These are phyloP conservation scores for Lasiommata megera DNA, from an alignment of 2,888 invertebrate genomes.

Conservation along the genomic window DNA sequence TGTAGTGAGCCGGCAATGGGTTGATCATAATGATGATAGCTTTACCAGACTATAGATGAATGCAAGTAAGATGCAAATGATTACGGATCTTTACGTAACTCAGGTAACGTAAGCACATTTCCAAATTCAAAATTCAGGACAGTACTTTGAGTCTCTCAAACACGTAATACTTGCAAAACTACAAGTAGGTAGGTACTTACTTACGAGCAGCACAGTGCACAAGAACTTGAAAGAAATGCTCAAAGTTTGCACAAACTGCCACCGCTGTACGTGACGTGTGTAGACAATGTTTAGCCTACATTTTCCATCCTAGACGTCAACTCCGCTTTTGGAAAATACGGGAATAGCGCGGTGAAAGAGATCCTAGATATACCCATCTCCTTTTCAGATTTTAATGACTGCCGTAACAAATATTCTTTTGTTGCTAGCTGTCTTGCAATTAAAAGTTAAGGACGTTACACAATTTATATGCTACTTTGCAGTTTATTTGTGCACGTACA, in stretches of 20 bases:
- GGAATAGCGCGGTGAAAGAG: background rate
- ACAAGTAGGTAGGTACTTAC: background rate
- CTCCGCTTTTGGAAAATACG: slow-evolving; percentile 1
- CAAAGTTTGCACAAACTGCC: slow-evolving; percentile 22
- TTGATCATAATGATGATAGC: too few relatives aligned
- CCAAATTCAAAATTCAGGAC: background rate
- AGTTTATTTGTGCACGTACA: too few relatives aligned
- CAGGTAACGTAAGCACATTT: background rate
- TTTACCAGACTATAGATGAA: too few relatives aligned
- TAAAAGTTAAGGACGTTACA: too few relatives aligned
- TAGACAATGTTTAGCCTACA: slow-evolving; percentile 23
- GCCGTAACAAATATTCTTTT: too few relatives aligned
- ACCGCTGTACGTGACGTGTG: slow-evolving; percentile 23
- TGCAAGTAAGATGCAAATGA: too few relatives aligned
- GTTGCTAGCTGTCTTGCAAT: too few relatives aligned
- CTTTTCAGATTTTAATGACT: background rate
- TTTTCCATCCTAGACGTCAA: slow-evolving; percentile 16
- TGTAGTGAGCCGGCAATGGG: too few relatives aligned
- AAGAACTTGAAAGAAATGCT: slow-evolving; percentile 16
- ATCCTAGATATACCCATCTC: slow-evolving; percentile 4
- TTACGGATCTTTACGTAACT: too few relatives aligned
- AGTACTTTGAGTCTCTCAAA: background rate
- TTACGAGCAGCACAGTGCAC: background rate
- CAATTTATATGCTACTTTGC: too few relatives aligned
- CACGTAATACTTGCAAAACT: slow-evolving; percentile 2